Percentiles rank a stretch among this genome's conserved stretches.
phyloP scores from a whole-genome alignment of 2,113 vertebrate genomes.

The Perca schrenkii region DNA sequence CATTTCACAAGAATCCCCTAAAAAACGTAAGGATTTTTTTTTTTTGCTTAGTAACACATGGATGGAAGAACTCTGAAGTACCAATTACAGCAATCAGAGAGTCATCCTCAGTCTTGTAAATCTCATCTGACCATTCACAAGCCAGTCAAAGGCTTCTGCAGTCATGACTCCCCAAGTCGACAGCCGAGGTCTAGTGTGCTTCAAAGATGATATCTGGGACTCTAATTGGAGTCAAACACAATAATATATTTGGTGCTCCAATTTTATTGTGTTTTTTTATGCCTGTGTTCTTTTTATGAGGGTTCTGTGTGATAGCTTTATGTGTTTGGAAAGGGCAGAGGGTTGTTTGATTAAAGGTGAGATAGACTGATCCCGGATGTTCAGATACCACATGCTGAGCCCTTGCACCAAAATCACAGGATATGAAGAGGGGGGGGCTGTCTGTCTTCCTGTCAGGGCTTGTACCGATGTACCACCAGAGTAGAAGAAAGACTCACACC shows the following conservation, averaged over 20 bases:
- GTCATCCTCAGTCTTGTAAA: constrained; percentile 38
- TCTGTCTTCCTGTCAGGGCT: constrained; percentile 68
- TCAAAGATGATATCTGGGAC: constrained; percentile 60
- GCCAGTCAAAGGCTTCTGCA: constrained; percentile 40
- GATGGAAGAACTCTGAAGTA: constrained; percentile 23
- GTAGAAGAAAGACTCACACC: constrained; percentile 63
- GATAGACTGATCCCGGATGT: constrained; percentile 53
- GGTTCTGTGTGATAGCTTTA: constrained; percentile 41
- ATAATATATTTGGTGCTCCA: constrained; percentile 39
- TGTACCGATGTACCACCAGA: constrained; percentile 56
- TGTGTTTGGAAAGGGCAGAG: background rate
- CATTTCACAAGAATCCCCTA: background rate
- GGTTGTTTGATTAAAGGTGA: constrained; percentile 52
- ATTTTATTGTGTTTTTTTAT: constrained; percentile 42
- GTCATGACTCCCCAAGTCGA: constrained; percentile 22
- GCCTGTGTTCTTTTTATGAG: constrained; percentile 46
- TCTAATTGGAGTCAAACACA: constrained; percentile 59
- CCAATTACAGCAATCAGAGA: constrained; percentile 62
- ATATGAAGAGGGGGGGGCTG: constrained; percentile 33
- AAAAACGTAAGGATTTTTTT: background rate
- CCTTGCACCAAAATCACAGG: constrained; percentile 51
- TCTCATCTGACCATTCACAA: constrained; percentile 49
- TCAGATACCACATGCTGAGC: constrained; percentile 40
- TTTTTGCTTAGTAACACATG: constrained; percentile 8
- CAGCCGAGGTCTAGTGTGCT: constrained; percentile 36